A percentile compares a stretch with the other conserved stretches of the same genome.
Conservation (phyloP, 2,113 vertebrate genomes). For the Vimba vimba region DNA sequence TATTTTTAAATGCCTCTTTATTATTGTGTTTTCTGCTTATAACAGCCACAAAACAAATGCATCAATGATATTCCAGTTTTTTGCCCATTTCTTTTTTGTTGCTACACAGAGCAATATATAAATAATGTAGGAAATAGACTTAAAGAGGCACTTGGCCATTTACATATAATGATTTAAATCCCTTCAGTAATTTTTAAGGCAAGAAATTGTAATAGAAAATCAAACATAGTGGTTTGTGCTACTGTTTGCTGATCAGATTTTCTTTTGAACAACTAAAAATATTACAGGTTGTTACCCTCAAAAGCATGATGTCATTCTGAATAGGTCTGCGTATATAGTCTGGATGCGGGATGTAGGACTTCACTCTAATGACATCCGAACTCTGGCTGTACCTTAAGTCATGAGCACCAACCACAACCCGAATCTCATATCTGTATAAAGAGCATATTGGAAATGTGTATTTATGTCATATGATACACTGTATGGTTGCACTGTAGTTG, state of each 20-base stretch:
- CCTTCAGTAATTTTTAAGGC: too few relatives aligned
- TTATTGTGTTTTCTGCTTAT: neutral
- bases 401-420: constrained; percentile 25
- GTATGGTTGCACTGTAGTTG: too few relatives aligned
- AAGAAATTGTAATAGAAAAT: too few relatives aligned
- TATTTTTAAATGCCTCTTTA: neutral
- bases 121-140: too few relatives aligned
- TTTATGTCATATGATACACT: neutral
- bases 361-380: neutral
- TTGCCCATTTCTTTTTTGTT: too few relatives aligned
- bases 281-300: constrained; percentile 27
- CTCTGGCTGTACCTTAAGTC: neutral
- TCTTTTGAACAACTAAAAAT: neutral
- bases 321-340: accelerated
- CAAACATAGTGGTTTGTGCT: neutral
- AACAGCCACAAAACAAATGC: too few relatives aligned
- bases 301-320: constrained; percentile 32
- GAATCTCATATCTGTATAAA: neutral
- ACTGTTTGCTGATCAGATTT: neutral
- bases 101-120: too few relatives aligned
- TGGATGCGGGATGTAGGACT: neutral
- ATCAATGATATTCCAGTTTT: too few relatives aligned
- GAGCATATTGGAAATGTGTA: too few relatives aligned
- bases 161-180: too few relatives aligned
- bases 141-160: too few relatives aligned